These are phyloP conservation scores for Drosophila robusta DNA, from an alignment of 2,888 invertebrate genomes.

Conservation along the genomic window DNA sequence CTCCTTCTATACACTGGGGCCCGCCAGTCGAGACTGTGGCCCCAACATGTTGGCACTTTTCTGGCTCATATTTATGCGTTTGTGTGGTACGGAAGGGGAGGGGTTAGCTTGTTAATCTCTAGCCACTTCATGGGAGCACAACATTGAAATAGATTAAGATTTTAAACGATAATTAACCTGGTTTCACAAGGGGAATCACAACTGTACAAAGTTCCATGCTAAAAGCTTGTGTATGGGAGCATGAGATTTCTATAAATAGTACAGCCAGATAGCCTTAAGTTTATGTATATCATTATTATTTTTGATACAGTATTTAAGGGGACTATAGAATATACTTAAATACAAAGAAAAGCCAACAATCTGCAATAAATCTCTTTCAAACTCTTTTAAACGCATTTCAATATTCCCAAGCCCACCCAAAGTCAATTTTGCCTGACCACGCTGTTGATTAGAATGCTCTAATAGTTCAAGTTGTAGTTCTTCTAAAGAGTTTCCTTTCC, in stretches of 20 bases:
- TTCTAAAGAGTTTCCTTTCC: background rate
- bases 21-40: slow-evolving; percentile 16
- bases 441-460: slow-evolving; percentile 1
- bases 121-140: slow-evolving; percentile 1
- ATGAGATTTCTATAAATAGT: background rate
- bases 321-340: too few relatives aligned
- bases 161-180: slow-evolving; percentile 37
- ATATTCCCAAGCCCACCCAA: too few relatives aligned
- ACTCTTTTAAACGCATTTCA: too few relatives aligned
- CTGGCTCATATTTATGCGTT: slow-evolving; percentile 46
- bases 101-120: slow-evolving; percentile 27
- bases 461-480: background rate
- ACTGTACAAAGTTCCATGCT: too few relatives aligned
- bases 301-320: too few relatives aligned
- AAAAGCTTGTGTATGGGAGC: background rate
- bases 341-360: too few relatives aligned
- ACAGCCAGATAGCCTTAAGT: too few relatives aligned
- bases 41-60: slow-evolving; percentile 41
- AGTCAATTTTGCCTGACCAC: background rate
- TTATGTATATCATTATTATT: too few relatives aligned
- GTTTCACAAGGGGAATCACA: slow-evolving; percentile 12
- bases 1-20: slow-evolving; percentile 26
- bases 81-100: background rate
- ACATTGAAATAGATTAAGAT: slow-evolving; percentile 31
- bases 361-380: too few relatives aligned